These are phyloP conservation scores for Lamprologus tigripictilis DNA, from an alignment of 2,113 vertebrate genomes.

Conservation along the genomic window DNA sequence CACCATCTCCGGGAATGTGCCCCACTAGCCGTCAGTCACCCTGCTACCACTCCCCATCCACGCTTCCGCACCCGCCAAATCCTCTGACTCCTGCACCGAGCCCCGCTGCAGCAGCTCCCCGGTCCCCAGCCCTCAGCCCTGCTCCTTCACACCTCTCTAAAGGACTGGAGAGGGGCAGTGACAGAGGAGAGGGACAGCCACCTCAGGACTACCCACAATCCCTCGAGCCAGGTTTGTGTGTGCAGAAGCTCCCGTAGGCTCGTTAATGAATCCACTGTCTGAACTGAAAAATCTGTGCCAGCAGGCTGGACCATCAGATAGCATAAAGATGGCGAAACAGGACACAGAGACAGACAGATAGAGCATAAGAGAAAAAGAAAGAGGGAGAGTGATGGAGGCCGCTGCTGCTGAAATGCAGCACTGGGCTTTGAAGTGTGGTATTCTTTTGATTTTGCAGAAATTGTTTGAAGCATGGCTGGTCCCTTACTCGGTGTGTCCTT, in stretches of 20 bases:
- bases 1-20: slow-evolving; percentile 70
- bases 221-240: slow-evolving; percentile 85
- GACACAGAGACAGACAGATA: neutral
- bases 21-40: slow-evolving; percentile 78
- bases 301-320: neutral
- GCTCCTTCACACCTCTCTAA: slow-evolving; percentile 78
- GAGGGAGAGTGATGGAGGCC: neutral
- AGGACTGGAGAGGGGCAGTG: slow-evolving; percentile 71
- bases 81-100: slow-evolving; percentile 81
- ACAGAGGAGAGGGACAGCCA: slow-evolving; percentile 77
- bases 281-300: neutral
- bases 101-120: slow-evolving; percentile 75
- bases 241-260: neutral
- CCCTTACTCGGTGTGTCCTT: slow-evolving; percentile 36
- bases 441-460: slow-evolving; percentile 61
- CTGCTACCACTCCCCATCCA: slow-evolving; percentile 82
- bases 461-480: slow-evolving; percentile 39
- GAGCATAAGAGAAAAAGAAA: neutral
- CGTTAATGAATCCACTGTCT: neutral
- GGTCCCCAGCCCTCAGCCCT: slow-evolving; percentile 79
- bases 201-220: slow-evolving; percentile 79
- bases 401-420: slow-evolving; percentile 10
- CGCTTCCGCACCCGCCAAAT: slow-evolving; percentile 72
- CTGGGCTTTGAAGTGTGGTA: slow-evolving; percentile 51
- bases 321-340: neutral